Conservation (phyloP, 2,888 invertebrate species). For the Chrysina gloriosa region DNA sequence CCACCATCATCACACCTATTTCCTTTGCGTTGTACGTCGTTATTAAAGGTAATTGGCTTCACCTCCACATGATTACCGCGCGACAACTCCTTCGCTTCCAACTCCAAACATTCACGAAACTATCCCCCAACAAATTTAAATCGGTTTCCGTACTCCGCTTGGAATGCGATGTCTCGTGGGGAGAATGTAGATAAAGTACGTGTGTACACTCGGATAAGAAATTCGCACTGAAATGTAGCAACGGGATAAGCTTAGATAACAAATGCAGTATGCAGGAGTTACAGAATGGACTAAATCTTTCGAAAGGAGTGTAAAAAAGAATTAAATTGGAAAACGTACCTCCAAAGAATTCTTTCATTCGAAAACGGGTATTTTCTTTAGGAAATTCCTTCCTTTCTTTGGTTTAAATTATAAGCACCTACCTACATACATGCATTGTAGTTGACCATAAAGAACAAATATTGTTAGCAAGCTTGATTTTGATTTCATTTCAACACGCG, state of each 20-base stretch:
- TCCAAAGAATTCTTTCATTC: neutral
- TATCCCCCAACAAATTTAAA: constrained; percentile 23
- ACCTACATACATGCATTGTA: too few species aligned
- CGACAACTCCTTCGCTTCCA: constrained; percentile 7
- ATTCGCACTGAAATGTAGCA: constrained; percentile 8
- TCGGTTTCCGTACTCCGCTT: constrained; percentile 19
- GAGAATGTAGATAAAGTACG: constrained; percentile 23
- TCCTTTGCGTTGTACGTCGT: neutral
- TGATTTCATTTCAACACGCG: too few species aligned
- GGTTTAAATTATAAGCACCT: too few species aligned
- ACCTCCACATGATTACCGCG: neutral
- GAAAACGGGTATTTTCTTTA: too few species aligned
- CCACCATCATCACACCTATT: neutral
- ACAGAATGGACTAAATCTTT: neutral
- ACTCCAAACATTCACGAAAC: constrained; percentile 16
- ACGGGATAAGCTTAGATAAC: constrained; percentile 15
- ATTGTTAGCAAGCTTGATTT: too few species aligned
- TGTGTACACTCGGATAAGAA: constrained; percentile 10
- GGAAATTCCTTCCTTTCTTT: too few species aligned
- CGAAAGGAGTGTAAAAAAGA: neutral
- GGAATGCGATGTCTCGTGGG: constrained; percentile 25
- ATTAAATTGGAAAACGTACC: neutral
- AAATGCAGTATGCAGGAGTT: neutral
- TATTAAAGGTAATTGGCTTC: constrained; percentile 10
- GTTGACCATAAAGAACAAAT: too few species aligned